Evolutionary conservation across 2,888 invertebrate species (phyloP).

Genomic region (Drosophila antonietae): DNA sequence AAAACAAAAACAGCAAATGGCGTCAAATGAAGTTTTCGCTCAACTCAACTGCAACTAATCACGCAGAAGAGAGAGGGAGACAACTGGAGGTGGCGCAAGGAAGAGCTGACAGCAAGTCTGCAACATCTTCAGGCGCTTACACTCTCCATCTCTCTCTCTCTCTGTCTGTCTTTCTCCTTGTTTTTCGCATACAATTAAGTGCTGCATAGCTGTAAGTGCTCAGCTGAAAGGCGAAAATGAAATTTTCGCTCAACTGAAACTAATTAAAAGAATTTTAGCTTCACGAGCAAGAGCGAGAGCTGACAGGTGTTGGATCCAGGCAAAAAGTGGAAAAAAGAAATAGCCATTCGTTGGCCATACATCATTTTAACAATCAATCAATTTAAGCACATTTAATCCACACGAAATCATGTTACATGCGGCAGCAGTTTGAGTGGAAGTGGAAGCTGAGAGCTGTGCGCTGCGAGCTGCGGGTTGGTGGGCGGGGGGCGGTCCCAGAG

Average conservation of each 20-base stretch:
- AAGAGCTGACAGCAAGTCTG: neutral
- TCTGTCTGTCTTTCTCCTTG: neutral
- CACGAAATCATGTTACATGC: constrained; percentile 77
- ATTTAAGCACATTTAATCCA: constrained; percentile 82
- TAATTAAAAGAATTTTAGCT: constrained; percentile 8
- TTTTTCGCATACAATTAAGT: neutral
- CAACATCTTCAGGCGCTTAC: neutral
- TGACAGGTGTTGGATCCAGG: constrained; percentile 39
- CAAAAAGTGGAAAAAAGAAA: constrained; percentile 3
- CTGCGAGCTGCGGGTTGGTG: neutral
- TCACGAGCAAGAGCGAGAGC: neutral
- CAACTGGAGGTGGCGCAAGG: neutral
- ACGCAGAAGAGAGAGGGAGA: neutral
- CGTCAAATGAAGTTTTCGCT: neutral
- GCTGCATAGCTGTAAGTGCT: neutral
- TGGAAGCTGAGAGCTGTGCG: neutral
- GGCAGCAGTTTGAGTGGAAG: constrained; percentile 7
- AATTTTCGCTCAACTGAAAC: constrained; percentile 24
- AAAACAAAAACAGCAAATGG: neutral
- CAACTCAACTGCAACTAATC: constrained; percentile 2
- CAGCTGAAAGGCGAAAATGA: constrained; percentile 18
- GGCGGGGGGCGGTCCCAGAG: constrained; percentile 12
- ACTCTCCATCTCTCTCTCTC: neutral
- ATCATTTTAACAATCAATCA: constrained; percentile 83
- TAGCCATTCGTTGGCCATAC: constrained; percentile 73